Evolutionary conservation across 2,888 invertebrate species (phyloP).

Genomic region (Drosophila planitibia): DNA sequence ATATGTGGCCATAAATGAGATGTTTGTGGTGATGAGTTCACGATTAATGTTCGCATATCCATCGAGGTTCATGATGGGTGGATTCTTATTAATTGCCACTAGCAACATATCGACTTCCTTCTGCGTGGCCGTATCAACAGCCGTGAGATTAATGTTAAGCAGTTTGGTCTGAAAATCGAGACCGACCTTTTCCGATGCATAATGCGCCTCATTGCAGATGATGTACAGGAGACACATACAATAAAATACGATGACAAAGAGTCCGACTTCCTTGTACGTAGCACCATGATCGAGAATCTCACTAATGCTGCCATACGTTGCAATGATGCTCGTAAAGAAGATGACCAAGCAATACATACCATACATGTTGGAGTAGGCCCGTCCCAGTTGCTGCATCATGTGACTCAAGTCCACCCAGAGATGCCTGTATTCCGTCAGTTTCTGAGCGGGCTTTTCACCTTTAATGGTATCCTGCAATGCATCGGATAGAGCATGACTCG

Average conservation of each 20-base stretch:
- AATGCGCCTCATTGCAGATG: constrained; percentile 91
- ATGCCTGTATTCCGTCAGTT: constrained; percentile 89
- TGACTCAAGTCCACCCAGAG: constrained; percentile 91
- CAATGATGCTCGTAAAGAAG: constrained; percentile 90
- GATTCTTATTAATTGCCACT: constrained; percentile 90
- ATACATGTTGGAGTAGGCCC: constrained; percentile 92
- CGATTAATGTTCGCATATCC: constrained; percentile 91
- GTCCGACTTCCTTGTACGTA: constrained; percentile 90
- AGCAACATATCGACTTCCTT: constrained; percentile 91
- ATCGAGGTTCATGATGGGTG: constrained; percentile 91
- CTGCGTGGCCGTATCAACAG: constrained; percentile 88
- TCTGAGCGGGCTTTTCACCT: constrained; percentile 88
- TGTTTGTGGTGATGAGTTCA: constrained; percentile 89
- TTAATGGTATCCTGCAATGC: constrained; percentile 89
- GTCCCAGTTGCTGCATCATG: constrained; percentile 91
- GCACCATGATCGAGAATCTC: constrained; percentile 90
- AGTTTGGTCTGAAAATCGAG: constrained; percentile 88
- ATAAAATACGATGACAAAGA: constrained; percentile 90
- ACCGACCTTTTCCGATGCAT: constrained; percentile 88
- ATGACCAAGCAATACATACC: constrained; percentile 91
- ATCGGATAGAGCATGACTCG: constrained; percentile 88
- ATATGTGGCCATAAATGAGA: constrained; percentile 91
- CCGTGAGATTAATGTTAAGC: constrained; percentile 89
- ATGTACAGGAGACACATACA: constrained; percentile 90
- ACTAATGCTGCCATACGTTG: constrained; percentile 89